Conservation (phyloP, 2,888 invertebrate species). For the Ophraella communa region DNA sequence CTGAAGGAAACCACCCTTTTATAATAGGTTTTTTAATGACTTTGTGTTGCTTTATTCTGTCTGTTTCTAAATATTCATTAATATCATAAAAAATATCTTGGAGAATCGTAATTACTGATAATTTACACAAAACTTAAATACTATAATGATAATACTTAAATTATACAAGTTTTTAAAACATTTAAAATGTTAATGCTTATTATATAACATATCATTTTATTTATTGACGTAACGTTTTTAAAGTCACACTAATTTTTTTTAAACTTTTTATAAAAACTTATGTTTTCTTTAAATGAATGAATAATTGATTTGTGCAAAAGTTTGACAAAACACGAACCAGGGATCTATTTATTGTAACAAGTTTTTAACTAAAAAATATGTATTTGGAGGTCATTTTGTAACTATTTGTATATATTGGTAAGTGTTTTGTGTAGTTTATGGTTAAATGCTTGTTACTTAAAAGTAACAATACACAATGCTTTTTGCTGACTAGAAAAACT, state of each 20-base stretch:
- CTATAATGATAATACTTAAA: no score
- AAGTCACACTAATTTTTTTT: neutral
- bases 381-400: slow-evolving; percentile 15
- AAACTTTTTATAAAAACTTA: neutral
- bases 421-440: neutral
- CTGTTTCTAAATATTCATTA: no score
- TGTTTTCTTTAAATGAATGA: neutral
- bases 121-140: no score
- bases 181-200: no score
- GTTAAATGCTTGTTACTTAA: slow-evolving; percentile 15
- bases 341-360: slow-evolving; percentile 4
- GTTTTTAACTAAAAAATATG: slow-evolving; percentile 11
- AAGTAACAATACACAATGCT: slow-evolving; percentile 1
- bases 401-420: slow-evolving; percentile 22
- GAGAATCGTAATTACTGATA: no score
- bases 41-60: no score
- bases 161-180: no score
- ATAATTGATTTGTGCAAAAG: neutral
- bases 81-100: no score
- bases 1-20: neutral
- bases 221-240: no score
- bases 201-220: no score
- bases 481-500: slow-evolving; percentile 5
- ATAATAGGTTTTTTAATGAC: neutral
- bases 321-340: neutral